Conservation (phyloP, 1,140 invertebrate species). For the Armadillidium nasatum region DNA sequence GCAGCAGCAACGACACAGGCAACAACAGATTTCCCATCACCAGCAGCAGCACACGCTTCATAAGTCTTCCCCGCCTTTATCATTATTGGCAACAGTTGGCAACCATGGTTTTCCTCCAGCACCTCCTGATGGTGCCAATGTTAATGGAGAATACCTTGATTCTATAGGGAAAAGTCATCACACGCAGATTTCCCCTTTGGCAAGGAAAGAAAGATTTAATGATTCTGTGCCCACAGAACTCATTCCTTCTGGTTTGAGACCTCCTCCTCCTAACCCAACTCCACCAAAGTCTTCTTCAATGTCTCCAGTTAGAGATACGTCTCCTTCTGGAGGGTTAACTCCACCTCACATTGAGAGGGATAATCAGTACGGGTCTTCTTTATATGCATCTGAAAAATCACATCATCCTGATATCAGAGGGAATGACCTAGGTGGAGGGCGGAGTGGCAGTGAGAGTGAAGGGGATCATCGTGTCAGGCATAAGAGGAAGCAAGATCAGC, state of each 20-base stretch:
- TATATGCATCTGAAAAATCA: not conserved
- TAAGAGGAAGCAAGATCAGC: slow-evolving; percentile 43
- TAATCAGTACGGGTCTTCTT: not conserved
- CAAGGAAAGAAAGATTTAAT: slow-evolving; percentile 1
- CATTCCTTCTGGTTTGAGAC: not conserved
- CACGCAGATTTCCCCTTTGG: not conserved
- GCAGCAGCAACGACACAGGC: no score
- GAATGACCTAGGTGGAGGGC: slow-evolving; percentile 24
- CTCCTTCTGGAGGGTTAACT: not conserved
- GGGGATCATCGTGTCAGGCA: slow-evolving; percentile 39
- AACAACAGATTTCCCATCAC: no score
- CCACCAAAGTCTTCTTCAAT: not conserved
- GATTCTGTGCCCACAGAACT: not conserved
- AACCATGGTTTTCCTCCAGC: not conserved
- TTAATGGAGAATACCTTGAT: not conserved
- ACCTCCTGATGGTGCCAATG: not conserved
- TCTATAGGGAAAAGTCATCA: not conserved
- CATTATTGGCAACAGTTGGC: not conserved
- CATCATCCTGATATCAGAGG: slow-evolving; percentile 11
- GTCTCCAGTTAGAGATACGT: not conserved
- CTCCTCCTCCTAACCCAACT: not conserved
- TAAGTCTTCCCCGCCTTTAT: not conserved
- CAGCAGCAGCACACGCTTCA: not conserved
- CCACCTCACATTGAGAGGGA: not conserved
- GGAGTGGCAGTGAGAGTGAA: slow-evolving; percentile 40